Conservation (phyloP, 2,113 vertebrate species). For the Salminus brasiliensis region DNA sequence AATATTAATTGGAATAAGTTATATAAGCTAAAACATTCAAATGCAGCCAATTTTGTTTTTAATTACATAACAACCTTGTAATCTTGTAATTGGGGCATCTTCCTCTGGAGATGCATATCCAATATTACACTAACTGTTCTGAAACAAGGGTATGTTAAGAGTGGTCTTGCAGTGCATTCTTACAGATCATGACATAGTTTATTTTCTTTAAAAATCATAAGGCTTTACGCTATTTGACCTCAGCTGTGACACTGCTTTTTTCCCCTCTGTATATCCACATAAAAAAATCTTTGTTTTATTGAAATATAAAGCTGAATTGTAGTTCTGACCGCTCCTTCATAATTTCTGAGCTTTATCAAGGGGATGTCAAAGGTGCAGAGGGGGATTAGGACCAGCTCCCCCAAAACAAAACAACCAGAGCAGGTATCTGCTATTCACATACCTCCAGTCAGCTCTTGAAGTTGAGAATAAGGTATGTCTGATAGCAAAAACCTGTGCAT, state of each 20-base stretch:
- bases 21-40: too few species aligned
- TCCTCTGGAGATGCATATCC: too few species aligned
- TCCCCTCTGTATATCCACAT: background rate
- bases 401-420: background rate
- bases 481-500: conserved; percentile 34
- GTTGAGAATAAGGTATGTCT: conserved; percentile 12
- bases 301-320: background rate
- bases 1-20: too few species aligned
- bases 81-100: too few species aligned
- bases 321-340: background rate
- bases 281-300: background rate
- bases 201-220: background rate
- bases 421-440: conserved; percentile 36
- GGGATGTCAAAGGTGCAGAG: conserved; percentile 8
- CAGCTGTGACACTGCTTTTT: background rate
- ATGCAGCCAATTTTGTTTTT: too few species aligned
- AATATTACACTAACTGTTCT: too few species aligned
- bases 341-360: background rate
- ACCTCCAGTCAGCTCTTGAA: conserved; percentile 26
- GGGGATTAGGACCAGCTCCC: background rate
- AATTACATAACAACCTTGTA: too few species aligned
- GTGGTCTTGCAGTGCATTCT: too few species aligned
- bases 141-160: too few species aligned
- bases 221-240: too few species aligned
- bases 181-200: too few species aligned